Base-by-base conservation (phyloP, 2,797 vertebrate species). In the Lepus townsendii region DNA sequence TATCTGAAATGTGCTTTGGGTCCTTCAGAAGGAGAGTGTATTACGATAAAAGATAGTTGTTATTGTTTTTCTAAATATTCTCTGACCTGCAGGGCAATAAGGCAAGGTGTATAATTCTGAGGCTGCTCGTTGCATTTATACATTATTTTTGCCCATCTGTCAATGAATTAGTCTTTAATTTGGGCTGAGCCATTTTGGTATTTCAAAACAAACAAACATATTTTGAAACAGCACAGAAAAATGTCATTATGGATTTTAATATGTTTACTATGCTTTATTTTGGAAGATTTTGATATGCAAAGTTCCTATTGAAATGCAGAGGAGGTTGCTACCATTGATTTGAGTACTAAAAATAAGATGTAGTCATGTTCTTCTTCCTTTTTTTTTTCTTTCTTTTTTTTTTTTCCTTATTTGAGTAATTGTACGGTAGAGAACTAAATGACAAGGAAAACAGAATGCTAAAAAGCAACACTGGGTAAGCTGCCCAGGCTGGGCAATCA, bases 331-430 rank as follows among this genome's bases (percentile, higher is more conserved):
- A 71, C 84, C 85, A 96, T 88, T 96, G 78, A 92, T 97, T 97
- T 97, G 86, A 96, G 87, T 7, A 96, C 94, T 97, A 98, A 97
- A 98, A 98, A 94, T 96, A 97, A 90, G 89, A 97, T 83, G 30
- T 87, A 82, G 96, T 87, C 88, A 68, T 91, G 72, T 97, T 97
- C 93, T 95, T 94, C 96, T 96, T 50, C 30, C 14, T 3, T 9
- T 8, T 19, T 7, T 22, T 66, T 76, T 57, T 71, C 38, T 27
- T 4, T 38, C 11, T 12, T 7, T 19, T n/a, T 7, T 19, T 93
- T 68, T 68, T n/a, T 47, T 11, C 42, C 79, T 94, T 84, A 92
- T 96, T 97, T 95, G 88, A 95, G 92, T 96, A 97, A 97, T 96
- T 96, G 93, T 96, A 96, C 47, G 80, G 89, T 95, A 89, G 91